phyloP scores from a whole-genome alignment of 2,113 vertebrate genomes.

The Notothenia rossii region DNA sequence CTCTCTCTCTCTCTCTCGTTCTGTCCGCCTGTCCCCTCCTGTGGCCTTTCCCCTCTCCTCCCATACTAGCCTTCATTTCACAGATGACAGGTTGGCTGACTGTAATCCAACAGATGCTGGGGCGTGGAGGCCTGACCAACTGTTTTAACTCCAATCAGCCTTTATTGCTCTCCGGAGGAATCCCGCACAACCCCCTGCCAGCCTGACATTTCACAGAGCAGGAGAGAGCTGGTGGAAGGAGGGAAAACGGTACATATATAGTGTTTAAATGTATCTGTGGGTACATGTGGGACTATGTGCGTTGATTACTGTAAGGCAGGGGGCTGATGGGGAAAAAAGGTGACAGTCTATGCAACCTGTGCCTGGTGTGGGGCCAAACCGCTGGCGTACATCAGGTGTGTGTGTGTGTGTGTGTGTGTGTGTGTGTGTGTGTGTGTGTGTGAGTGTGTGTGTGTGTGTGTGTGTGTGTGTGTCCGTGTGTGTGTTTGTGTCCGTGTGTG shows the following conservation, averaged over 20 bases:
- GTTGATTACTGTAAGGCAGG: constrained; percentile 45
- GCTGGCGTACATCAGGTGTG: constrained; percentile 72
- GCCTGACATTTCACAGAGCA: constrained; percentile 67
- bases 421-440: constrained; percentile 9
- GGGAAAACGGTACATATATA: constrained; percentile 21
- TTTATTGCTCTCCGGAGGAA: constrained; percentile 81
- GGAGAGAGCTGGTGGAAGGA: constrained; percentile 7
- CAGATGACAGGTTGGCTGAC: constrained; percentile 82
- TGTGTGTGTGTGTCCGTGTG: background rate
- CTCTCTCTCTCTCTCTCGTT: constrained; percentile 18
- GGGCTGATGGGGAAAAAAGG: constrained; percentile 59
- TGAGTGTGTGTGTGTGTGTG: constrained; percentile 37
- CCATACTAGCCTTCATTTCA: constrained; percentile 81
- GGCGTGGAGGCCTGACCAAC: constrained; percentile 77
- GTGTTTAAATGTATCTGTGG: constrained; percentile 10
- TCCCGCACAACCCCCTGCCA: constrained; percentile 57
- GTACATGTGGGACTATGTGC: constrained; percentile 14
- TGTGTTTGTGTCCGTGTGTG: no score
- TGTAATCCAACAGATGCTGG: constrained; percentile 82
- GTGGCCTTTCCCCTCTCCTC: constrained; percentile 67
- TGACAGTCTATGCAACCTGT: constrained; percentile 67
- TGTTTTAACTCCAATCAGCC: constrained; percentile 85
- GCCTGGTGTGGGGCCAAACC: constrained; percentile 68
- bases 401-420: constrained; percentile 28
- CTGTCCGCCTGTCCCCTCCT: constrained; percentile 52